Conservation (phyloP, 2,888 invertebrate genomes). For the Nemotelus pantherinus region DNA sequence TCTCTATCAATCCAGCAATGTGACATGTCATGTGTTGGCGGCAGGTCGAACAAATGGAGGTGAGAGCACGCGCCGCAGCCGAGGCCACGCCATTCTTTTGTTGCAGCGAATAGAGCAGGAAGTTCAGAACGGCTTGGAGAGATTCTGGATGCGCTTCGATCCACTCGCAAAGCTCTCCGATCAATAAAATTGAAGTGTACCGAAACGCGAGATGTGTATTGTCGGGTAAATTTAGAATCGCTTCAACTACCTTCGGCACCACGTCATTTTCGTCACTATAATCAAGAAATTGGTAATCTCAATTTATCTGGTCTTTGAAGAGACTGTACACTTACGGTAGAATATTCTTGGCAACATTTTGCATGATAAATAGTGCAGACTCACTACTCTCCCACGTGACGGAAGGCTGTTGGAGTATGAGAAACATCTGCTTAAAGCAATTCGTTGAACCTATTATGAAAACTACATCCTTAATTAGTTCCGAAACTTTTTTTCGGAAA, state of each 20-base stretch:
- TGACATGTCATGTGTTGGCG: conserved; percentile 80
- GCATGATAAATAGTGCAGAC: conserved; percentile 94
- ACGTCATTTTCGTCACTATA: conserved; percentile 88
- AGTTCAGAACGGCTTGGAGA: conserved; percentile 83
- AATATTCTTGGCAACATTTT: conserved; percentile 93
- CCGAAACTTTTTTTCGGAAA: conserved; percentile 87
- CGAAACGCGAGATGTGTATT: conserved; percentile 87
- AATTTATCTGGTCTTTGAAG: not conserved
- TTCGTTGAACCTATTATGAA: conserved; percentile 94
- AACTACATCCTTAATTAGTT: conserved; percentile 94
- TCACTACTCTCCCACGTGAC: conserved; percentile 93
- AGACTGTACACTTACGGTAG: conserved; percentile 79
- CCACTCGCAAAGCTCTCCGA: conserved; percentile 96
- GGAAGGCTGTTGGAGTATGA: conserved; percentile 75
- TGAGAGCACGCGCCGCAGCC: conserved; percentile 84
- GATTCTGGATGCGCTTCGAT: conserved; percentile 86
- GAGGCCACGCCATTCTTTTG: conserved; percentile 76
- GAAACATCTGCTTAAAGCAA: conserved; percentile 91
- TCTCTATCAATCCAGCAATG: conserved; percentile 76
- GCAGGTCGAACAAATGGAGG: conserved; percentile 86
- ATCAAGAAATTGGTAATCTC: conserved; percentile 45
- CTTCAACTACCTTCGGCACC: conserved; percentile 92
- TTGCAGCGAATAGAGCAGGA: conserved; percentile 77
- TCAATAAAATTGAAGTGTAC: conserved; percentile 84
- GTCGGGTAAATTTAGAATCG: conserved; percentile 85